Evolutionary conservation across 2,888 invertebrate genomes (phyloP).

Genomic region (Acanthopleura granulata): DNA sequence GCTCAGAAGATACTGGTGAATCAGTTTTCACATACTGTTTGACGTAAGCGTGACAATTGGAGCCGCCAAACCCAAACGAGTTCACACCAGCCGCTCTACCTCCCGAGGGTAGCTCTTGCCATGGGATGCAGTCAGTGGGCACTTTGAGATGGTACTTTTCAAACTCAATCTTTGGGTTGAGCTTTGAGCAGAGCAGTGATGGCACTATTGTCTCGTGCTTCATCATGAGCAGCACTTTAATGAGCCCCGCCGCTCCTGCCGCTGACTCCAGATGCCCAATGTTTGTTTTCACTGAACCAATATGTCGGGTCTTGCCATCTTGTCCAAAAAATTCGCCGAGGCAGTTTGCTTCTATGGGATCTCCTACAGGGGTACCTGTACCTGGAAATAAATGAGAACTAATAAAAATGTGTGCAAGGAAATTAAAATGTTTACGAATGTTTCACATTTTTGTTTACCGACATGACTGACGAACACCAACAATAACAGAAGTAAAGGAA

Average conservation of each 20-base stretch:
- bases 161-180: conserved; percentile 45
- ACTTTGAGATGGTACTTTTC: conserved; percentile 38
- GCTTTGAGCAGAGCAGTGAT: conserved; percentile 41
- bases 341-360: conserved; percentile 43
- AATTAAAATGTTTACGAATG: too few relatives aligned
- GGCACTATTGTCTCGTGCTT: conserved; percentile 44
- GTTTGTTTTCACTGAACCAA: conserved; percentile 56
- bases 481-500: too few relatives aligned
- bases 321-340: conserved; percentile 34
- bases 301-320: conserved; percentile 23
- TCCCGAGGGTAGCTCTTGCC: conserved; percentile 21
- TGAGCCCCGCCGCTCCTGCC: conserved; percentile 48
- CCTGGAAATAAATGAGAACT: conserved; percentile 30
- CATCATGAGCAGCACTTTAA: conserved; percentile 55
- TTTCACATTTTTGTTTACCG: too few relatives aligned
- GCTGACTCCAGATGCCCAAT: conserved; percentile 54
- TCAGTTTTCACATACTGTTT: too few relatives aligned
- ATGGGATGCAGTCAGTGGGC: conserved; percentile 27
- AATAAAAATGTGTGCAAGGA: too few relatives aligned
- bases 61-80: conserved; percentile 58
- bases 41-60: conserved; percentile 52
- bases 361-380: conserved; percentile 46
- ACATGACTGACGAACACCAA: too few relatives aligned
- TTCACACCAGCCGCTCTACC: conserved; percentile 43
- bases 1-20: too few relatives aligned